A percentile compares a stretch with the other conserved stretches of the same genome.
Evolutionary conservation across 2,888 invertebrate species (phyloP).

Genomic region (Galeruca laticollis): DNA sequence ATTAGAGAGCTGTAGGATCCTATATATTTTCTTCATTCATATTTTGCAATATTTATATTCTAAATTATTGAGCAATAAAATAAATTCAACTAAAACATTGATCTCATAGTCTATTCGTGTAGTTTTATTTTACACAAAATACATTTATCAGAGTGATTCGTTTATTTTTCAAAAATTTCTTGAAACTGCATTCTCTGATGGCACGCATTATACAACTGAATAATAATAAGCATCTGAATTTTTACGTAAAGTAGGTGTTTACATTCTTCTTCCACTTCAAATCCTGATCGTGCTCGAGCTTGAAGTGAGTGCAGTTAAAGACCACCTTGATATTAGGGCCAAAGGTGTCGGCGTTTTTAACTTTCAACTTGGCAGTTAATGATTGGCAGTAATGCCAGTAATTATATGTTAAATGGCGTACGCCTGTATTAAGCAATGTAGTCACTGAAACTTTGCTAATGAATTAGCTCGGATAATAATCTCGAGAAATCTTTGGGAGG

Average conservation of each 20-base stretch:
- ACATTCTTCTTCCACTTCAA: constrained; percentile 8
- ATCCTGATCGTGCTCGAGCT: background rate
- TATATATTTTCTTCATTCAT: too few relatives aligned
- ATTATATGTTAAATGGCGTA: constrained; percentile 26
- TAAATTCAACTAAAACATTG: too few relatives aligned
- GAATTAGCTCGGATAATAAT: constrained; percentile 27
- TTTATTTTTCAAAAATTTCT: too few relatives aligned
- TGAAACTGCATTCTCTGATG: too few relatives aligned
- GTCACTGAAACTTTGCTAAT: constrained; percentile 29
- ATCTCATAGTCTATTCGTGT: too few relatives aligned
- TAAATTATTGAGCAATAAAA: too few relatives aligned
- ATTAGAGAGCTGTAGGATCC: too few relatives aligned
- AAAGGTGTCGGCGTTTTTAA: constrained; percentile 45
- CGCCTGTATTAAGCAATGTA: constrained; percentile 26
- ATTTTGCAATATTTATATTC: too few relatives aligned
- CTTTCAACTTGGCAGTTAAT: constrained; percentile 26
- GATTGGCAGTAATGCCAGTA: constrained; percentile 29
- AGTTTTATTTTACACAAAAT: too few relatives aligned
- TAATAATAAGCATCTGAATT: background rate
- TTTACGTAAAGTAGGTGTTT: constrained; percentile 17
- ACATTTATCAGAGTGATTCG: too few relatives aligned
- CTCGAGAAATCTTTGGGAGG: background rate
- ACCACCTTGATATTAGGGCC: constrained; percentile 50
- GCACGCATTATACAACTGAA: background rate
- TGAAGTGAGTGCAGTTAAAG: constrained; percentile 44